Evolutionary conservation across 2,888 invertebrate species (phyloP).

Genomic region (Halictus quadricinctus): DNA sequence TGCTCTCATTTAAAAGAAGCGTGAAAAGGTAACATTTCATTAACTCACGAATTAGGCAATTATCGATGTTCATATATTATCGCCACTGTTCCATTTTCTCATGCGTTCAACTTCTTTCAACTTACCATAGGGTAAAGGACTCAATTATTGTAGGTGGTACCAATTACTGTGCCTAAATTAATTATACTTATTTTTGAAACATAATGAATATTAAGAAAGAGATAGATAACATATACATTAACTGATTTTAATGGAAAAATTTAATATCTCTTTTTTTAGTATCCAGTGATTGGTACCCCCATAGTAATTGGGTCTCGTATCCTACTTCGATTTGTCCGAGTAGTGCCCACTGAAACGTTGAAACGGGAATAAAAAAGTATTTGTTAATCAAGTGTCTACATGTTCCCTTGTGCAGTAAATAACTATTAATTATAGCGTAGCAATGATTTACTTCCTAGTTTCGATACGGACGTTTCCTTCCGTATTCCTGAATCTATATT

Average conservation of each 20-base stretch:
- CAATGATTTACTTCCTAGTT: constrained; percentile 32
- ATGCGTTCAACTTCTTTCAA: background rate
- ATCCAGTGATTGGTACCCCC: too few relatives aligned
- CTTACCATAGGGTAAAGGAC: background rate
- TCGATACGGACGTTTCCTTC: constrained; percentile 13
- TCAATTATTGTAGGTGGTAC: too few relatives aligned
- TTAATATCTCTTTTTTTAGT: too few relatives aligned
- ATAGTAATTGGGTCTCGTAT: too few relatives aligned
- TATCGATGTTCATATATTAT: background rate
- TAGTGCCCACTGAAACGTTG: background rate
- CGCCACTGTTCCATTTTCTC: background rate
- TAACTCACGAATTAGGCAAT: background rate
- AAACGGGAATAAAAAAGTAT: constrained; percentile 2
- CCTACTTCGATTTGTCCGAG: background rate
- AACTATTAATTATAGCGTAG: constrained; percentile 15
- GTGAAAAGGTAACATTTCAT: background rate
- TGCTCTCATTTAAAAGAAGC: background rate
- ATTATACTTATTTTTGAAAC: too few relatives aligned
- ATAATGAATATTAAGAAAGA: too few relatives aligned
- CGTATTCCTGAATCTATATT: constrained; percentile 13
- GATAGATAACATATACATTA: too few relatives aligned
- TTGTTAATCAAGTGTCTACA: background rate
- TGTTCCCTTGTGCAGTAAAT: constrained; percentile 10
- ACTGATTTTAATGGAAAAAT: too few relatives aligned
- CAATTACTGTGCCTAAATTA: too few relatives aligned